These are phyloP conservation scores for Macrophya annulata DNA, from an alignment of 2,888 invertebrate genomes.

Conservation along the genomic window DNA sequence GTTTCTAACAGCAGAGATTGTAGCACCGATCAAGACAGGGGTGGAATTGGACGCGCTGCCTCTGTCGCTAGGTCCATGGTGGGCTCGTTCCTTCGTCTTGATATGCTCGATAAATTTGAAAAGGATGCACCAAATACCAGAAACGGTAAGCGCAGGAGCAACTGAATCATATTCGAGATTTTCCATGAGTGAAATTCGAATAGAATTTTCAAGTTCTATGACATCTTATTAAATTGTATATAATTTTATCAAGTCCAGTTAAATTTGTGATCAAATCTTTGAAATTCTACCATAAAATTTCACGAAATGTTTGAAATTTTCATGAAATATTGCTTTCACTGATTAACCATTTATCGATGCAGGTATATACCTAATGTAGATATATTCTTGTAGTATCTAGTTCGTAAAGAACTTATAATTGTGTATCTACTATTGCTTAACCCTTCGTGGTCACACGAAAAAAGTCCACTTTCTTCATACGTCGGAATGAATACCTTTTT, in stretches of 20 bases:
- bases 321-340: not conserved
- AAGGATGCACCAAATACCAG: constrained; percentile 68
- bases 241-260: not conserved
- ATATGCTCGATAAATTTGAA: constrained; percentile 73
- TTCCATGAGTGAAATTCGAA: not conserved
- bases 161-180: not conserved
- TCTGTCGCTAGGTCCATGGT: constrained; percentile 72
- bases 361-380: not conserved
- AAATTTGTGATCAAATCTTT: too few relatives aligned
- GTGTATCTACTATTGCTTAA: not conserved
- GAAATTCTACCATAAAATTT: not conserved
- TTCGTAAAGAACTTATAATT: not conserved
- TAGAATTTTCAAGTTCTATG: not conserved
- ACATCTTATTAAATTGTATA: not conserved
- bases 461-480: too few relatives aligned
- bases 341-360: not conserved
- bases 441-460: too few relatives aligned
- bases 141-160: constrained; percentile 62
- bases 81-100: constrained; percentile 74
- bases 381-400: not conserved
- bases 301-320: not conserved
- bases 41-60: constrained; percentile 67
- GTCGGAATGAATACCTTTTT: too few relatives aligned
- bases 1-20: constrained; percentile 67
- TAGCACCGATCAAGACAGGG: constrained; percentile 58